Evolutionary conservation across 2,797 vertebrate species (phyloP), one percentile per base, ranked within the genome.

Genomic region (Apogon hyalosoma): DNA sequence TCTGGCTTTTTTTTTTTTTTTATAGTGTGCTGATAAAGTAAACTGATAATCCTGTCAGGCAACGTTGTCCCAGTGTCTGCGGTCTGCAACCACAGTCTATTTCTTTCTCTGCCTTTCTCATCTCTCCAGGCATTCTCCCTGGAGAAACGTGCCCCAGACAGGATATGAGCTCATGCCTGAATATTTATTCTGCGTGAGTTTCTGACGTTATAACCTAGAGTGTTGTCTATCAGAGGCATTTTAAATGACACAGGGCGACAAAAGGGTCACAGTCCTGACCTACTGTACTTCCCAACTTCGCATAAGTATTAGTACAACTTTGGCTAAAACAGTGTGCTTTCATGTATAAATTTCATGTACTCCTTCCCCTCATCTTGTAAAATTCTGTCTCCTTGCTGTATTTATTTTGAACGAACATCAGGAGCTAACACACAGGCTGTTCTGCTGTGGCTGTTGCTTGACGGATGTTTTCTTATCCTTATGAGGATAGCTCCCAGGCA

Each of bases 131-230:
- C 38, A 66, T 62, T 73, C 71, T 87, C 88, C 80, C 69, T 69
- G 57, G 79, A 82, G 82, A 87, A 81, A 84, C 83, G 68, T 79
- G 33, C 73, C 76, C 63, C 82, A 87, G 87, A 91, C 90, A 93
- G 93, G 91, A 93, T 89, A 88, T 94, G 86, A 93, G 88, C 89
- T 93, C 91, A 93, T 92, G 75, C 70, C 80, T 79, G 76, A 85
- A 81, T 81, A 80, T 83, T 68, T 63, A 77, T 79, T 80, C 68
- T 55, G 75, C 14, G 55, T 76, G 61, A 80, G 79, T 84, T 59
- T 80, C 71, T 86, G 80, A 84, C 33, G 19, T 82, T 79, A 61
- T 24, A 60, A 49, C 58, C 73, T 63, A 55, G 42, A 79, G 79
- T 65, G 77, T 77, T 82, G 73, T 82, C 71, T 79, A 80, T 86